Conservation (phyloP, 2,797 vertebrate species). For the Danio choprae region DNA sequence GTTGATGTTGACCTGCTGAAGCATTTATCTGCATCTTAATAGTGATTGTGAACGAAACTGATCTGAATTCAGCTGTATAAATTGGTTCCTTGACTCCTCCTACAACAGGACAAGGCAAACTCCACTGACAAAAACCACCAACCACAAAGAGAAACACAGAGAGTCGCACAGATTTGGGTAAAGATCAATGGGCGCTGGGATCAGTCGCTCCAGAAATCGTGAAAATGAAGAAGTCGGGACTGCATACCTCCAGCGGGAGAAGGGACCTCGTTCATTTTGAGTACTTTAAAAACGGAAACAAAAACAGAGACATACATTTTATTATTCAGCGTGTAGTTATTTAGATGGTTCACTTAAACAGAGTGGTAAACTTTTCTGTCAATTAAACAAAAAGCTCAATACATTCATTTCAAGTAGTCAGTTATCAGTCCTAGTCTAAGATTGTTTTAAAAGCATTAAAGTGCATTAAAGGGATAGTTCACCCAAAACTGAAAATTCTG, state of each 20-base stretch:
- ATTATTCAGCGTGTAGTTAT: conserved; percentile 67
- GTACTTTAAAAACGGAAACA: conserved; percentile 79
- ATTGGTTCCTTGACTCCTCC: conserved; percentile 44
- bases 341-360: conserved; percentile 3
- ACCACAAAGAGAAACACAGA: conserved; percentile 60
- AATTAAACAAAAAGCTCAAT: not conserved
- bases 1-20: conserved; percentile 17
- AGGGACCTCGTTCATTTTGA: conserved; percentile 82
- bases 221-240: conserved; percentile 62
- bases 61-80: conserved; percentile 26
- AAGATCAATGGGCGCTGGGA: conserved; percentile 57
- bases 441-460: not conserved
- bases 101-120: conserved; percentile 53
- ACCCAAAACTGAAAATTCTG: too few species aligned
- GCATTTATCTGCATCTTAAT: conserved; percentile 5
- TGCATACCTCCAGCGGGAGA: conserved; percentile 81
- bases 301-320: conserved; percentile 72
- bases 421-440: not conserved
- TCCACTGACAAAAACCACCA: conserved; percentile 60
- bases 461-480: not conserved
- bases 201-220: conserved; percentile 61
- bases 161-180: conserved; percentile 58
- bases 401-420: not conserved
- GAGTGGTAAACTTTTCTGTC: not conserved
- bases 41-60: conserved; percentile 19